Evolutionary conservation across 2,888 invertebrate genomes (phyloP).

Genomic region (Ellobium chinense): DNA sequence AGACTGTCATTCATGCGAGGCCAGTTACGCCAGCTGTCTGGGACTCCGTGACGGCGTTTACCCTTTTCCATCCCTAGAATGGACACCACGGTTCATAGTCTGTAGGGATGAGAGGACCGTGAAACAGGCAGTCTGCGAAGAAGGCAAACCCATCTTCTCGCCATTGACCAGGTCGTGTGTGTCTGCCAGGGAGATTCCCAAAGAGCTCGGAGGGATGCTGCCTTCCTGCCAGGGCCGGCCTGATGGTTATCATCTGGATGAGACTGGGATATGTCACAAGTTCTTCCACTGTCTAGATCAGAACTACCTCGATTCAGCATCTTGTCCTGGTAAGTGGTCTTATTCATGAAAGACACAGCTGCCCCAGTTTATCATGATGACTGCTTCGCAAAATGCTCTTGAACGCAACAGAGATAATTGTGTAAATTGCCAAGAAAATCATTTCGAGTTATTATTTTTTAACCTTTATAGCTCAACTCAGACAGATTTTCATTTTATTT

Average conservation of each 20-base stretch:
- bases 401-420: too few relatives aligned
- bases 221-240: conserved; percentile 56
- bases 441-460: too few relatives aligned
- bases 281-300: conserved; percentile 58
- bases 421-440: too few relatives aligned
- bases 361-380: too few relatives aligned
- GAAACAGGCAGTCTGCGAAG: conserved; percentile 10
- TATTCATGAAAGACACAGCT: too few relatives aligned
- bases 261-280: conserved; percentile 55
- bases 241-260: conserved; percentile 61
- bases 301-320: conserved; percentile 52
- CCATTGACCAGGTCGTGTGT: conserved; percentile 17
- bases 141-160: conserved; percentile 37
- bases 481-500: too few relatives aligned
- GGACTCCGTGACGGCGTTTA: conserved; percentile 62
- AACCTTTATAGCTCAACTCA: too few relatives aligned
- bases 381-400: too few relatives aligned
- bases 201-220: conserved; percentile 52
- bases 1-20: conserved; percentile 55
- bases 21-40: conserved; percentile 57
- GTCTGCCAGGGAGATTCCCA: conserved; percentile 29
- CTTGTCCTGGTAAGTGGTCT: conserved; percentile 51
- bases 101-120: conserved; percentile 25
- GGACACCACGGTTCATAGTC: conserved; percentile 1
- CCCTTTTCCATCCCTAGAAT: conserved; percentile 28